Evolutionary conservation across 2,113 vertebrate species (phyloP), one percentile per base, ranked within the genome.

Genomic region (Gambusia affinis): DNA sequence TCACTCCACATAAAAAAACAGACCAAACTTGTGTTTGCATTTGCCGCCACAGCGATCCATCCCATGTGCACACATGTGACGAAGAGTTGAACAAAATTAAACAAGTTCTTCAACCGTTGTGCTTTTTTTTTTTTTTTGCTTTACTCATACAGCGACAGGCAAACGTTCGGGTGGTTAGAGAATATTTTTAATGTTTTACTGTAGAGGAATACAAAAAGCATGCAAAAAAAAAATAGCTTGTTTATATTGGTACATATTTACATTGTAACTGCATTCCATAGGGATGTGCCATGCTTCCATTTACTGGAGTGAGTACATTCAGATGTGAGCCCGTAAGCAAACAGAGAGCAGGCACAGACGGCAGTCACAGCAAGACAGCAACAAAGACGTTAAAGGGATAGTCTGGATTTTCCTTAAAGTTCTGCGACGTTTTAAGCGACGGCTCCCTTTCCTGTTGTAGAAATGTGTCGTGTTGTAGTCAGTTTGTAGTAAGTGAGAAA

Each of bases 191-290:
- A 93, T 91, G 67, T 91, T 12, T 85, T 87, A 82, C 89, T 88
- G 79, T 91, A 83, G 83, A 89, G 67, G 77, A 91, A 88, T 95
- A 95, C 91, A 95, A 95, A 94, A 95, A 90, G 91, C 94, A 95
- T 95, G 94, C 94, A 93, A 94, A 95, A 94, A 95, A 94, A 95
- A 95, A 95, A 95, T 94, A 94, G 88, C 92, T 84, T 93, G 89
- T 94, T 94, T 92, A 84, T 87, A 80, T 89, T 72, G 70, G 86
- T 95, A 95, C 92, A 95, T 94, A 95, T 95, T 92, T 95, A 95
- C 94, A 95, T 72, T 31, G 85, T 75, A 85, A 67, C 78, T 91
- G 87, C 89, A 92, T 93, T 93, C 82, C 81, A 72, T 83, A 89
- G 60, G 77, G 72, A 69, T 67, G 74, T 75, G 88, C 80, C 92